Base-by-base conservation (phyloP, 2,113 vertebrate genomes). In the Corvus hawaiiensis region DNA sequence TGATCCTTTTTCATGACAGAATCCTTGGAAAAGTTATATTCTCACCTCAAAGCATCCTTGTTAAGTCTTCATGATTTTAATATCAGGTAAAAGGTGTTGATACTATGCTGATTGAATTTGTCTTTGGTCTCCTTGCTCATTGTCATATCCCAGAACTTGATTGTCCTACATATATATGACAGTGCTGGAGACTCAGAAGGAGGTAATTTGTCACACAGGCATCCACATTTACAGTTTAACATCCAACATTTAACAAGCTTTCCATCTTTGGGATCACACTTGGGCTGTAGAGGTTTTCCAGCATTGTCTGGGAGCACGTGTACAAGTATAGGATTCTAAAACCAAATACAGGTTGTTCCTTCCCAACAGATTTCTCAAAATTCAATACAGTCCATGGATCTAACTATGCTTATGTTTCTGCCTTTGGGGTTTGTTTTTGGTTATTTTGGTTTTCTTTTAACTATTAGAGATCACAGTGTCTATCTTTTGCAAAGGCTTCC, bases 391-490 rank as follows among this genome's bases (percentile, higher is more conserved):
- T 12, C 2, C 4, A 10, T 52, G 27, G 8, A 54, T 63, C 2
- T 71, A 62, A 43, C 12, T 48, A 11, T 10, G 14, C 1, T 22
- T 62, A 14, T 7, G 3, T 24, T 61, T 43, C 23, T 43, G n/a
- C 0, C 10, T 39, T 78, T 33, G 16, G 3, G 6, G 3, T 8
- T 82, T 33, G 4, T 44, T 56, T 44, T 28, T 46, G 1, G 1
- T 32, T 61, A 43, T 22, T 33, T 56, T 66, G 3, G 1, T 28
- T 30, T 56, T 90, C 7, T 24, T 74, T 67, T 48, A 55, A 11
- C 6, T 68, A 4, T 61, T 55, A 22, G 8, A 69, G 22, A 28
- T 28, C 3, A 21, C 2, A 32, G 0, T 6, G 3, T 21, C 0
- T 8, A 32, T 22, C 2, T 79, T 83, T 62, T 41, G 8, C 6